phyloP scores from a whole-genome alignment of 2,113 vertebrate species.

The Oreochromis tanganicae region DNA sequence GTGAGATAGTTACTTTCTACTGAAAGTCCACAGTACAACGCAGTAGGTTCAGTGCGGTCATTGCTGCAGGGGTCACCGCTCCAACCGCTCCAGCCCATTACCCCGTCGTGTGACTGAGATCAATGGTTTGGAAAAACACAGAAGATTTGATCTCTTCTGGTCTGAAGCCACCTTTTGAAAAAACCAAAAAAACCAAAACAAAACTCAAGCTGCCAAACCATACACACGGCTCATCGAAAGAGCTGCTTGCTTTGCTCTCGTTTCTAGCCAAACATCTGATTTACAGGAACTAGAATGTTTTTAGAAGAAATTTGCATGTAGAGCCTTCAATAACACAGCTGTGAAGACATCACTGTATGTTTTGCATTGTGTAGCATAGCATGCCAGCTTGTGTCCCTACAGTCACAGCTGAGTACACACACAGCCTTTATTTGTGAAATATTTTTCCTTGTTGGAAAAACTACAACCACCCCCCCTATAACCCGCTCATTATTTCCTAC shows the following conservation, averaged over 20 bases:
- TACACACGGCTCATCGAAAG: neutral
- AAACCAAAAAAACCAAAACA: neutral
- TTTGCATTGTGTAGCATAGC: neutral
- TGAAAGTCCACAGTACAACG: neutral
- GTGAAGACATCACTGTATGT: neutral
- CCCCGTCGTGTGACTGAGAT: conserved; percentile 34
- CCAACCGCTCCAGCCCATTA: conserved; percentile 3
- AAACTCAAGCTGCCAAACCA: neutral
- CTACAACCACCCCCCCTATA: neutral
- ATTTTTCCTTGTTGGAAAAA: neutral
- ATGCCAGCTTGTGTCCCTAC: neutral
- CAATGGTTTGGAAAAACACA: neutral
- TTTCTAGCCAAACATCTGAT: neutral
- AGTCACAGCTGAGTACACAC: conserved; percentile 20
- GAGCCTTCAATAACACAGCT: conserved; percentile 10
- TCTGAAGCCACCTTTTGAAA: neutral
- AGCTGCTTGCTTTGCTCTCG: neutral
- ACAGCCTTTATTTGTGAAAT: neutral
- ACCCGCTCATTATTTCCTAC: neutral
- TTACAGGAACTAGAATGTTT: neutral
- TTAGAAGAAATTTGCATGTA: neutral
- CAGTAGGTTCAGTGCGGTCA: neutral
- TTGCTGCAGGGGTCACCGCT: conserved; percentile 19
- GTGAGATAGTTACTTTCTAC: neutral
- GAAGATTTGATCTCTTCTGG: neutral